These are phyloP conservation scores for Oscheius sp. DNA, from an alignment of 1,140 invertebrate species.

Conservation along the genomic window DNA sequence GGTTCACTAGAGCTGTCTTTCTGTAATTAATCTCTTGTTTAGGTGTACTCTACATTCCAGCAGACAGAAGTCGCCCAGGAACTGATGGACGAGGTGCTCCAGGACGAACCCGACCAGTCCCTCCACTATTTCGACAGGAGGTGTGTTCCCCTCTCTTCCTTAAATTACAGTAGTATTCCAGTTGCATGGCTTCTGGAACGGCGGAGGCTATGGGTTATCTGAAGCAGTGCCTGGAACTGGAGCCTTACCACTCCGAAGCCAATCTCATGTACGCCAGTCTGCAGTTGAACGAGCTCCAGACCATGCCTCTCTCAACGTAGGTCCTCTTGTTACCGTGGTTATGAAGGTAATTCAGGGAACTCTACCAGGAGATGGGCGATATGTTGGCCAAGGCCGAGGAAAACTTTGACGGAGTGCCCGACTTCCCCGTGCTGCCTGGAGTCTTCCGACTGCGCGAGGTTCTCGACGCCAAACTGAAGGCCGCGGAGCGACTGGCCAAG, in stretches of 20 bases:
- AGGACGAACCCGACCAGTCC: background rate
- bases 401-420: background rate
- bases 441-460: constrained; percentile 14
- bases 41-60: constrained; percentile 3
- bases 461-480: background rate
- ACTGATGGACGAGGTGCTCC: background rate
- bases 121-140: constrained; percentile 1
- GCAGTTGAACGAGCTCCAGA: constrained; percentile 1
- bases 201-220: constrained; percentile 5
- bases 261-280: constrained; percentile 17
- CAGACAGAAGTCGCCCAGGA: background rate
- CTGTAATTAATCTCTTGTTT: background rate
- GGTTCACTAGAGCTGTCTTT: background rate
- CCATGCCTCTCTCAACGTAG: background rate
- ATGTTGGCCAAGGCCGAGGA: background rate
- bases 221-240: constrained; percentile 2
- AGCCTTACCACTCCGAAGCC: constrained; percentile 8
- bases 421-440: constrained; percentile 4
- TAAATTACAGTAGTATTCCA: background rate
- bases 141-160: background rate
- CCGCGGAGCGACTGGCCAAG: background rate
- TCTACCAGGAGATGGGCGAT: background rate
- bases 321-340: background rate
- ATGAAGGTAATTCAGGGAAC: background rate
- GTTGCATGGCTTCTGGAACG: background rate